Percentiles rank a stretch among this genome's conserved stretches.
phyloP scores from a whole-genome alignment of 1,140 invertebrate species.

The Papilio polytes region DNA sequence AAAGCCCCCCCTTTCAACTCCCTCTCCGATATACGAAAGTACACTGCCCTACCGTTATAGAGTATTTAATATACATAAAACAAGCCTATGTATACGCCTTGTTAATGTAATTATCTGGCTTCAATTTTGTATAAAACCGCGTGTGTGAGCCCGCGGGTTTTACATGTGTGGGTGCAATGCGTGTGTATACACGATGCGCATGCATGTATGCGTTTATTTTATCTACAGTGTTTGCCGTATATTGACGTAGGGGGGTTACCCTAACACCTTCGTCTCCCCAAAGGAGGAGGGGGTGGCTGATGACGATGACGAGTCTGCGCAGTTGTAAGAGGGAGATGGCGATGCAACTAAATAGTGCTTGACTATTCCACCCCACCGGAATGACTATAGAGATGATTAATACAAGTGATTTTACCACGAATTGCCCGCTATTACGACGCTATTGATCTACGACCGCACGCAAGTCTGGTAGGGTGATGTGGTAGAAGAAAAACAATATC shows the following conservation, averaged over 20 bases:
- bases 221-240: constrained; percentile 70
- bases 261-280: constrained; percentile 45
- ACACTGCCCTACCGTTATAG: constrained; percentile 16
- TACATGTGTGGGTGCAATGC: constrained; percentile 45
- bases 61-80: constrained; percentile 42
- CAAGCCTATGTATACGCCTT: constrained; percentile 44
- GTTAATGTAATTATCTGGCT: constrained; percentile 77
- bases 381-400: constrained; percentile 52
- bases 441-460: constrained; percentile 56
- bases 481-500: constrained; percentile 1
- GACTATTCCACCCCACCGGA: constrained; percentile 44
- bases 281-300: constrained; percentile 56
- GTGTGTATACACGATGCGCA: constrained; percentile 38
- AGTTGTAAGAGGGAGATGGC: constrained; percentile 64
- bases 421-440: constrained; percentile 55
- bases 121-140: constrained; percentile 76
- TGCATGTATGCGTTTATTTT: constrained; percentile 70
- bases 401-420: constrained; percentile 60
- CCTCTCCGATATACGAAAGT: constrained; percentile 24
- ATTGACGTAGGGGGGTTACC: constrained; percentile 63
- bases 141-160: constrained; percentile 48
- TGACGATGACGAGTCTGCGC: constrained; percentile 77
- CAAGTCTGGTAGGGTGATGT: constrained; percentile 18
- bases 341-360: constrained; percentile 54
- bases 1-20: constrained; percentile 45